Conservation (phyloP, 2,113 vertebrate species). For the Triplophysa tibetana region DNA sequence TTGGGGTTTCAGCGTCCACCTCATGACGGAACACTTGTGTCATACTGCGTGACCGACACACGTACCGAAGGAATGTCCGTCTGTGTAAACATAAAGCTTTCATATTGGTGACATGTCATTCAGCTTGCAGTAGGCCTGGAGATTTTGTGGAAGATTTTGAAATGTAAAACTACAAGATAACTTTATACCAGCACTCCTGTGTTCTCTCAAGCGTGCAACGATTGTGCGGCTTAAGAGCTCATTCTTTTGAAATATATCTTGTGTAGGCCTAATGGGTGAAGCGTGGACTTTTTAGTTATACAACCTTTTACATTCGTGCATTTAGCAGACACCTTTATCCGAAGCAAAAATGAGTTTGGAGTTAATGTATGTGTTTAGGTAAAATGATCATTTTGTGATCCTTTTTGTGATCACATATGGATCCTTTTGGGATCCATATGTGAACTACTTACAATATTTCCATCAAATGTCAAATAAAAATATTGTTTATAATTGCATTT, state of each 20-base stretch:
- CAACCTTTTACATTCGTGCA: too few relatives aligned
- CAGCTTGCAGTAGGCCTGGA: background rate
- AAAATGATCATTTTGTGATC: too few relatives aligned
- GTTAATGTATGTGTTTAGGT: too few relatives aligned
- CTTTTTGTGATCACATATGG: too few relatives aligned
- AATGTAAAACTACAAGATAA: conserved; percentile 35
- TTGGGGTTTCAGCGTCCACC: conserved; percentile 15
- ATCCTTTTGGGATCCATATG: too few relatives aligned
- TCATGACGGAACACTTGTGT: conserved; percentile 52
- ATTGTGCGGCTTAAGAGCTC: conserved; percentile 17
- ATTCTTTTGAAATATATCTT: background rate
- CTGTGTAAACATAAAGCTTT: conserved; percentile 11
- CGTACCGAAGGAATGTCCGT: conserved; percentile 22
- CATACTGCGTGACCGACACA: conserved; percentile 47
- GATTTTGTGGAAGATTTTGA: conserved; percentile 34
- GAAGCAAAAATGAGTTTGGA: too few relatives aligned
- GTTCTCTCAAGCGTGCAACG: conserved; percentile 22
- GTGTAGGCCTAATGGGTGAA: background rate
- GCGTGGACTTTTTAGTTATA: too few relatives aligned
- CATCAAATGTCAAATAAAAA: too few relatives aligned
- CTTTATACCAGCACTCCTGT: background rate
- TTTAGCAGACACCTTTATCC: too few relatives aligned
- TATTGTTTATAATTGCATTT: too few relatives aligned
- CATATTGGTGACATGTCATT: background rate
- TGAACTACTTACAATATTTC: too few relatives aligned